Evolutionary conservation across 2,113 vertebrate genomes (phyloP), one percentile per base, ranked within the genome.

Genomic region (Equus przewalskii): DNA sequence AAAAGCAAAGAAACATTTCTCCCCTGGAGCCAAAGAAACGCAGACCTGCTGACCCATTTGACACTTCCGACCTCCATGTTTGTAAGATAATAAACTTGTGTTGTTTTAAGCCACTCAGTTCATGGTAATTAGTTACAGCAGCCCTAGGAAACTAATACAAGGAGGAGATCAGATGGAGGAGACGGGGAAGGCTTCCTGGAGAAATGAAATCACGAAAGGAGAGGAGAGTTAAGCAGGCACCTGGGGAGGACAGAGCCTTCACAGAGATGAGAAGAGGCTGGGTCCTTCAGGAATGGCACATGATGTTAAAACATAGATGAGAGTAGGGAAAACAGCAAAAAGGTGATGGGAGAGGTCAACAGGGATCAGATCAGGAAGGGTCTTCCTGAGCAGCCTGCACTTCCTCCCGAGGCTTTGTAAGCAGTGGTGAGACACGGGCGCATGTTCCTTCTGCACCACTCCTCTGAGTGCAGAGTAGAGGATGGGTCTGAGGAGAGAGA

Each of bases 201-300:
- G 70, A 69, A 70, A 69, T 44, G 30, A 33, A 58, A 49, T 44
- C 81, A 41, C 3, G 21, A 62, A 72, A 92, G 14, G 16, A 75
- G 21, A 36, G 49, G 44, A 49, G 6, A 21, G 21, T 8, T 33
- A 30, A 28, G 56, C 26, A 19, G 28, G 33, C 7, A 58, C 2
- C 8, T 7, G 28, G 33, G 18, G 28, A 56, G 11, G 19, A 33
- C 24, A 24, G 3, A 33, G 19, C 6, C 51, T 67, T 46, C 16
- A 12, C 19, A n/a, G 26, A 90, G 44, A n/a, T 0, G 19, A 70
- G 51, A 26, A 30, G 33, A 85, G 70, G 18, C 9, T 1, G 51
- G 26, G 46, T 41, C 22, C 5, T 0, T 78, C 12, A 0, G 2
- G 5, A 62, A 22, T 5, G 8, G 18, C 9, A 26, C 10, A 7